Evolutionary conservation across 1,140 invertebrate genomes (phyloP), one percentile per base, ranked within the genome.

Genomic region (Bombus fervidus): DNA sequence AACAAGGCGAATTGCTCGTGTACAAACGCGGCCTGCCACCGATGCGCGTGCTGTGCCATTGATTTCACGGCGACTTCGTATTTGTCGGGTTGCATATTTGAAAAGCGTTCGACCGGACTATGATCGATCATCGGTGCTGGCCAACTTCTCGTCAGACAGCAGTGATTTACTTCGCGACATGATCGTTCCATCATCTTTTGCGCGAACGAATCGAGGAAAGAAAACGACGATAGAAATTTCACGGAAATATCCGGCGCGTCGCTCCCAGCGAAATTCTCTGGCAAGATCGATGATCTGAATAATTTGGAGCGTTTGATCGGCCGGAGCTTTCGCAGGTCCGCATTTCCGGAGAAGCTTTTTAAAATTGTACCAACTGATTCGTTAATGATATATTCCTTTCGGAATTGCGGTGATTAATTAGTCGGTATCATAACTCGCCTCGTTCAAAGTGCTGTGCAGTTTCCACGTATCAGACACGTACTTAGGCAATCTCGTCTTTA

Each of bases 141-240:
- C 75, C 34, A 80, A 80, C 83, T 80, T 73, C 31, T 34, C 39
- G 9, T 28, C 12, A 25, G 75, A 9, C 22, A 47, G 8, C 53
- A 68, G 47, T 85, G 83, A 85, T 85, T 85, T 73, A 72, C 53
- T 53, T 53, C 31, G 37, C 22, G 83, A 43, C 83, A 31, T 57
- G 75, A 43, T 72, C 83, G 83, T 18, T 85, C 83, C 53, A 80
- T 85, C 83, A 85, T 85, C 77, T 79, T 80, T 57, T 12, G 41
- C 39, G 5, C 22, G 25, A 71, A 39, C 15, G 77, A 22, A 59
- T 62, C 31, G 34, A 18, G 9, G 22, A 72, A 79, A 62, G 41
- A 34, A 39, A 47, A 37, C 37, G 12, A 68, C 47, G 62, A 41
- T 41, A 41, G 74, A 39, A 78, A 59, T 59, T 57, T 41, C 43